Evolutionary conservation across 2,797 vertebrate genomes (phyloP).

Genomic region (Tapera naevia): DNA sequence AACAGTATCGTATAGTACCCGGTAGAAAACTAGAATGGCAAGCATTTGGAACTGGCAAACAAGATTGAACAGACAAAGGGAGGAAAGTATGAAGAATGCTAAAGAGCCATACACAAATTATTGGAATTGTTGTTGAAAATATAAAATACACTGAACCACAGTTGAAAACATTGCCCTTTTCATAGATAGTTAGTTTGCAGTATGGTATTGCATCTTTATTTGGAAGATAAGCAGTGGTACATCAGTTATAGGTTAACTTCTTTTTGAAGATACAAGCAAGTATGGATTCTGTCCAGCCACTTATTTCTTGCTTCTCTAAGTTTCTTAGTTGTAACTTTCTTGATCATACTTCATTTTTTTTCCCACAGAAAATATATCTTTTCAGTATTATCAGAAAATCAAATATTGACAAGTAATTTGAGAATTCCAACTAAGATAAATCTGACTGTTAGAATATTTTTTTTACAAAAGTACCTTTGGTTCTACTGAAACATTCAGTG

Average conservation of each 20-base stretch:
- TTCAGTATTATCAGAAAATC: background rate
- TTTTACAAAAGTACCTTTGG: background rate
- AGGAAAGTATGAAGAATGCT: background rate
- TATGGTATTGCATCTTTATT: background rate
- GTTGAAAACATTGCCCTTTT: background rate
- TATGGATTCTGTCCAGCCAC: background rate
- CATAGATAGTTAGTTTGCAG: background rate
- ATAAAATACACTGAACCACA: background rate
- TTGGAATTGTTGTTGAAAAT: background rate
- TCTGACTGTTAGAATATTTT: too few relatives aligned
- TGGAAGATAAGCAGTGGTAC: background rate
- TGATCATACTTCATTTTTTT: background rate
- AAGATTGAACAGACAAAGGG: background rate
- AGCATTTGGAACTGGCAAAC: background rate
- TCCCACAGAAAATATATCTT: background rate
- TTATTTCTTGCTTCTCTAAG: background rate
- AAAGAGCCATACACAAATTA: background rate
- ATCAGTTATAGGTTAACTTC: background rate
- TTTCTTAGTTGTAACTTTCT: background rate
- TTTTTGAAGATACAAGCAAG: background rate
- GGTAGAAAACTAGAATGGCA: background rate
- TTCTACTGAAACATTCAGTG: background rate
- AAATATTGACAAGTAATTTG: background rate
- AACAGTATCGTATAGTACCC: background rate
- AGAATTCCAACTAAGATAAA: background rate